Percentiles rank a stretch among this genome's conserved stretches.
phyloP scores from a whole-genome alignment of 2,888 invertebrate genomes.

The Drosophila gaucha region DNA sequence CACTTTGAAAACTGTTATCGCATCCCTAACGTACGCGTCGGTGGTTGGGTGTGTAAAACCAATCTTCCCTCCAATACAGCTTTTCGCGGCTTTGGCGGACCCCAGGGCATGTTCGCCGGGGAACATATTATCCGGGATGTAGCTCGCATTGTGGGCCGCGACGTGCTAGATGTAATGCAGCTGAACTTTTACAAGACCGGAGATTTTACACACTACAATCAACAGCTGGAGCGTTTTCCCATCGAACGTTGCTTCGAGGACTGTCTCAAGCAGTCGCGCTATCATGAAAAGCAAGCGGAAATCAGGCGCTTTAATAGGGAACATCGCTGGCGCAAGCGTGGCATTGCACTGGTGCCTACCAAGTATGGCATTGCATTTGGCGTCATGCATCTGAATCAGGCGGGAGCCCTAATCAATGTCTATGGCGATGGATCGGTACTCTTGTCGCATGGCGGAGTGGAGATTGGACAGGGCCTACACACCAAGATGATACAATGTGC shows the following conservation, averaged over 20 bases:
- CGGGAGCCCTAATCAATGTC: conserved; percentile 94
- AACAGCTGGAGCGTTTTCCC: conserved; percentile 90
- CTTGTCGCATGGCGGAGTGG: conserved; percentile 95
- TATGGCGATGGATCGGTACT: conserved; percentile 95
- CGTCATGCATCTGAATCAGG: conserved; percentile 91
- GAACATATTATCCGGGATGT: conserved; percentile 92
- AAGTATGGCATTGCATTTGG: conserved; percentile 94
- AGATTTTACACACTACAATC: conserved; percentile 91
- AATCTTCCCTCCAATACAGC: conserved; percentile 97
- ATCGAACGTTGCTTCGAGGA: conserved; percentile 91
- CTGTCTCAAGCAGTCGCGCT: conserved; percentile 89
- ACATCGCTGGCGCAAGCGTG: conserved; percentile 94
- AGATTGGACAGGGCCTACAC: conserved; percentile 98
- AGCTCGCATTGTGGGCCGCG: conserved; percentile 89
- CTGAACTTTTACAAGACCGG: conserved; percentile 93
- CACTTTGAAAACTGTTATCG: conserved; percentile 94
- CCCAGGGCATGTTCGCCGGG: conserved; percentile 94
- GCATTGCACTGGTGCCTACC: conserved; percentile 92
- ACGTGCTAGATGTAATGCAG: conserved; percentile 88
- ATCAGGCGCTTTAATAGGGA: conserved; percentile 90
- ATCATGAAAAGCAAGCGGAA: conserved; percentile 86
- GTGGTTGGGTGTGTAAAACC: conserved; percentile 92
- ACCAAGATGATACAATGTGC: conserved; percentile 98
- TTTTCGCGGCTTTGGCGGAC: conserved; percentile 96
- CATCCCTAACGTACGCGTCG: conserved; percentile 90